Evolutionary conservation across 2,113 vertebrate species (phyloP).

Genomic region (Lepisosteus osseus): DNA sequence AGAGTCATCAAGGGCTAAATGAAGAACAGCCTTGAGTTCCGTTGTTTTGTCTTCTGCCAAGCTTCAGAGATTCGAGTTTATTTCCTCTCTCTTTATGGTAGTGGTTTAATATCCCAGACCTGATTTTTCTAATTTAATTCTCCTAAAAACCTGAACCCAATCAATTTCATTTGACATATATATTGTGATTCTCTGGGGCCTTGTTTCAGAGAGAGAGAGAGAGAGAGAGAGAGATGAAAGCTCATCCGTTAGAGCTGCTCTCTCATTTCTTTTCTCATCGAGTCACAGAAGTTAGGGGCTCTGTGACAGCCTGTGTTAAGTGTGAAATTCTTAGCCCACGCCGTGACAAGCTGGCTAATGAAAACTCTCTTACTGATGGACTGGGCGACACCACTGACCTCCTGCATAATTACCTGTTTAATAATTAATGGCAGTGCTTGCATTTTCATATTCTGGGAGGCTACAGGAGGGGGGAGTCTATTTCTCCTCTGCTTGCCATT

Average conservation of each 20-base stretch:
- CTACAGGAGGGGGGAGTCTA: too few relatives aligned
- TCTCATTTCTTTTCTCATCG: conserved; percentile 26
- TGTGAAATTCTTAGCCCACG: conserved; percentile 41
- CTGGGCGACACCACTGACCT: conserved; percentile 59
- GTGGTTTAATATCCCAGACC: conserved; percentile 8
- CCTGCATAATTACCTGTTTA: conserved; percentile 66
- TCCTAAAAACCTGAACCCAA: conserved; percentile 40
- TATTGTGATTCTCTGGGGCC: conserved; percentile 44
- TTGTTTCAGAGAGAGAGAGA: conserved; percentile 22
- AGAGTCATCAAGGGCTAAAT: neutral
- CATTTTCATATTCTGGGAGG: conserved; percentile 38
- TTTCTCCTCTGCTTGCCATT: too few relatives aligned
- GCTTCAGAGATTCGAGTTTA: neutral
- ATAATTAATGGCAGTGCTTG: conserved; percentile 65
- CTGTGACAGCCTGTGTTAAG: conserved; percentile 21
- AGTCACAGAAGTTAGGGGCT: conserved; percentile 23
- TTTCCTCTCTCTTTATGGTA: neutral
- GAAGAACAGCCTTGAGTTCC: conserved; percentile 13
- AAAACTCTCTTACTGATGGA: conserved; percentile 64
- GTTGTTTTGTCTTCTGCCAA: neutral
- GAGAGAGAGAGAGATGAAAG: neutral
- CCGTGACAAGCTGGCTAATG: conserved; percentile 61
- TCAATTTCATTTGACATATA: conserved; percentile 62
- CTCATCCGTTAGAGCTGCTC: neutral
- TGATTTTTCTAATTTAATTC: conserved; percentile 35